These are phyloP conservation scores for Eristalis arbustorum DNA, from an alignment of 2,888 invertebrate genomes.

Conservation along the genomic window DNA sequence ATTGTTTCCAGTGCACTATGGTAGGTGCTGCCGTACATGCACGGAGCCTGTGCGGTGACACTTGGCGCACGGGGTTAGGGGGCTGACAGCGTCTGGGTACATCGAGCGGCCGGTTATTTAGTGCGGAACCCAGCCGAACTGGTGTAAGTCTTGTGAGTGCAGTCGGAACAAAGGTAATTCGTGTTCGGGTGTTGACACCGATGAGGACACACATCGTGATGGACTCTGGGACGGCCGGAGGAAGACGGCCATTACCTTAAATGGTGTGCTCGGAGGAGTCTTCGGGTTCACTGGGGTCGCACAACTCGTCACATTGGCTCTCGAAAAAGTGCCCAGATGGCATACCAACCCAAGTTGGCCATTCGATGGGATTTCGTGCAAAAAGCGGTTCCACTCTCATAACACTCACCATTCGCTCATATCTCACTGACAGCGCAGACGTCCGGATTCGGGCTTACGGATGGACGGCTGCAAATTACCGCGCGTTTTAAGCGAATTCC, in stretches of 20 bases:
- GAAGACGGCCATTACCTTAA: not conserved
- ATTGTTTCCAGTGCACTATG: constrained; percentile 25
- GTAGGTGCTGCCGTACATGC: not conserved
- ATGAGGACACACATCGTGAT: not conserved
- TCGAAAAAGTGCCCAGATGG: too few species aligned
- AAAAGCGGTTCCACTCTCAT: not conserved
- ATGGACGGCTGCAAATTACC: not conserved
- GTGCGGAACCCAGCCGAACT: constrained; percentile 17
- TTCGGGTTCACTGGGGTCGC: not conserved
- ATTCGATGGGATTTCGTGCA: not conserved
- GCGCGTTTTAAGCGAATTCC: not conserved
- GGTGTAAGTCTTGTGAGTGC: constrained; percentile 7
- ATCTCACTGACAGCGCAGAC: not conserved
- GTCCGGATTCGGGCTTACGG: not conserved
- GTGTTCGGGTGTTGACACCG: not conserved
- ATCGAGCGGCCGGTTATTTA: constrained; percentile 34
- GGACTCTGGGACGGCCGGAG: not conserved
- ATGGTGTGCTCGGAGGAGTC: not conserved
- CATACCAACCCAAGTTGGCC: too few species aligned
- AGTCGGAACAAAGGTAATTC: not conserved
- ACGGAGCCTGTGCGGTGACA: constrained; percentile 8
- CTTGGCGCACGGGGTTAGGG: constrained; percentile 22
- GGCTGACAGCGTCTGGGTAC: constrained; percentile 17
- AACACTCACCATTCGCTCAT: not conserved
- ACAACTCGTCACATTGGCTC: too few species aligned